Percentiles rank a stretch among this genome's conserved stretches.
Conservation (phyloP, 2,113 vertebrate species). For the Phylloscopus trochilus region DNA sequence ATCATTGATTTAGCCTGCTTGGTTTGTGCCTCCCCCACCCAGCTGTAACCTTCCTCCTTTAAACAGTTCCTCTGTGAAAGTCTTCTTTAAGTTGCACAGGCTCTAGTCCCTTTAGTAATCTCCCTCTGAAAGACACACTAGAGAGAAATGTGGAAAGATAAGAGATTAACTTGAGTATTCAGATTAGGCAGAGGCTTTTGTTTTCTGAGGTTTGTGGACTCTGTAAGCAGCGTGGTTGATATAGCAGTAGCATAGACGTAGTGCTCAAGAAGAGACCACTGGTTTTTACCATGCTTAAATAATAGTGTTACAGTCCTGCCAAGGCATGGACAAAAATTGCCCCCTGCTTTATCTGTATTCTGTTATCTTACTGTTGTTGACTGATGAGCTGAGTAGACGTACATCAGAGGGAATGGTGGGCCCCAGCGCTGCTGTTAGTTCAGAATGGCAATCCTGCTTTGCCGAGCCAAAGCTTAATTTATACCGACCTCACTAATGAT, state of each 20-base stretch:
- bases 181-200: neutral
- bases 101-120: neutral
- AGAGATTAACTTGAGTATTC: neutral
- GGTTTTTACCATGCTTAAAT: neutral
- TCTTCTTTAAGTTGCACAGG: neutral
- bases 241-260: accelerated
- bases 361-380: neutral
- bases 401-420: neutral
- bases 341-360: neutral
- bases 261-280: neutral
- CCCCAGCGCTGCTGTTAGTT: neutral
- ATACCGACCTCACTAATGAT: neutral
- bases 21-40: neutral
- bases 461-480: neutral
- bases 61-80: neutral
- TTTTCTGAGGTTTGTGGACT: neutral
- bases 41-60: neutral
- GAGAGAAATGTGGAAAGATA: neutral
- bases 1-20: neutral
- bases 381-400: neutral
- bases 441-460: neutral
- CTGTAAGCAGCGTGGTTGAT: neutral
- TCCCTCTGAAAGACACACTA: neutral
- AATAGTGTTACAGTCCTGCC: neutral
- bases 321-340: neutral